These are phyloP conservation scores for Potamilus streckersoni DNA, from an alignment of 1,140 invertebrate species.

Conservation along the genomic window DNA sequence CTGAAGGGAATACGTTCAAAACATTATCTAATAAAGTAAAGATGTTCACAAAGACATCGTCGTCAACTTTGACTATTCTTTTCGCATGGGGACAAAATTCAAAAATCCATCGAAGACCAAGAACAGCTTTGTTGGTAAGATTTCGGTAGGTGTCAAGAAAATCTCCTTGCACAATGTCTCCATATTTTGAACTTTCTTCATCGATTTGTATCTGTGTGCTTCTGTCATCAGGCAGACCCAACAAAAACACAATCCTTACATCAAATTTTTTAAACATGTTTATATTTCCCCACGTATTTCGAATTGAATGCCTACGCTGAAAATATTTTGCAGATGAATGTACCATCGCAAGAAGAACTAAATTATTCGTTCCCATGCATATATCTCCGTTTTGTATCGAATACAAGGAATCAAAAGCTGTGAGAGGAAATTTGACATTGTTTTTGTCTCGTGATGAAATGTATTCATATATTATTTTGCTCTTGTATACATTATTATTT, in stretches of 20 bases:
- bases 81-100: conserved; percentile 74
- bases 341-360: conserved; percentile 38
- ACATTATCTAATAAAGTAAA: conserved; percentile 45
- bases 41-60: conserved; percentile 71
- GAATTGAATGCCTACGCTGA: conserved; percentile 34
- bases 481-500: no score
- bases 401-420: conserved; percentile 13
- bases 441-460: no score
- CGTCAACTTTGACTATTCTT: conserved; percentile 71
- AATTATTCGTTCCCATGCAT: conserved; percentile 13
- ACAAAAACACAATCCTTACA: conserved; percentile 43
- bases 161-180: conserved; percentile 84
- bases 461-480: no score
- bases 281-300: conserved; percentile 57
- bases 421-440: conserved; percentile 13
- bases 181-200: conserved; percentile 73
- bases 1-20: conserved; percentile 17
- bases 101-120: conserved; percentile 83
- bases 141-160: conserved; percentile 85
- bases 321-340: conserved; percentile 41
- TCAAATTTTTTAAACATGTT: conserved; percentile 25
- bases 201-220: conserved; percentile 62
- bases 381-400: conserved; percentile 24
- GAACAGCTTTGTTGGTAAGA: conserved; percentile 87
- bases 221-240: conserved; percentile 31